These are phyloP conservation scores for Chiridota heheva DNA, from an alignment of 35 echinoderm and acorn worm genomes.

Conservation along the genomic window DNA sequence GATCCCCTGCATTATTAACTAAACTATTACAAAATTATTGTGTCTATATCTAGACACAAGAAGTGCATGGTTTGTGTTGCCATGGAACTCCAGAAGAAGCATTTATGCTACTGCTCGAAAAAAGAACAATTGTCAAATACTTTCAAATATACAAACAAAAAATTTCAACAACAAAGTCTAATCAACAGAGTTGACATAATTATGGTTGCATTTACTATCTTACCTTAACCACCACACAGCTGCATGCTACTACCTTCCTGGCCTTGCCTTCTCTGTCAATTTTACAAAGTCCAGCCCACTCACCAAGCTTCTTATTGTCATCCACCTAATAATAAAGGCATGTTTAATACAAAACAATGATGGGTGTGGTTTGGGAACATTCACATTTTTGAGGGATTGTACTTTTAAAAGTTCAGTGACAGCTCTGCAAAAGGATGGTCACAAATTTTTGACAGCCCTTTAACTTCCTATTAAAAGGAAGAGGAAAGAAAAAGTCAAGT, in stretches of 20 bases:
- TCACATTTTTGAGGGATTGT: background rate
- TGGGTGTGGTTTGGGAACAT: no score
- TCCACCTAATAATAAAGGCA: constrained; percentile 68
- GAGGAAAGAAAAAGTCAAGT: no score
- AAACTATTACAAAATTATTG: no score
- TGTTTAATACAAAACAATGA: no score
- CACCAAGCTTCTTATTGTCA: constrained; percentile 99
- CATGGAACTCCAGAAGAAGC: background rate
- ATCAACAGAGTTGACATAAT: background rate
- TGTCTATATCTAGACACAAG: background rate
- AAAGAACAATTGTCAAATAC: background rate
- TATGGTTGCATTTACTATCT: background rate
- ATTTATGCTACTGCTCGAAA: background rate
- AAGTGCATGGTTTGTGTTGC: background rate
- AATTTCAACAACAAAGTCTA: background rate
- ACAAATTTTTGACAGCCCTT: no score
- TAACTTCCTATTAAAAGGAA: no score
- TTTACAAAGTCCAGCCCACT: constrained; percentile 97
- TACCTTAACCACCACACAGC: constrained; percentile 99
- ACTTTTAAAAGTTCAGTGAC: no score
- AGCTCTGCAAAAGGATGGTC: background rate
- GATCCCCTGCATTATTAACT: no score
- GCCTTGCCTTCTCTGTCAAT: constrained; percentile 97
- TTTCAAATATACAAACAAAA: background rate
- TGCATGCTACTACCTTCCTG: constrained; percentile 98